Conservation (phyloP, 2,797 vertebrate genomes). For the Sebastes aleutianus region DNA sequence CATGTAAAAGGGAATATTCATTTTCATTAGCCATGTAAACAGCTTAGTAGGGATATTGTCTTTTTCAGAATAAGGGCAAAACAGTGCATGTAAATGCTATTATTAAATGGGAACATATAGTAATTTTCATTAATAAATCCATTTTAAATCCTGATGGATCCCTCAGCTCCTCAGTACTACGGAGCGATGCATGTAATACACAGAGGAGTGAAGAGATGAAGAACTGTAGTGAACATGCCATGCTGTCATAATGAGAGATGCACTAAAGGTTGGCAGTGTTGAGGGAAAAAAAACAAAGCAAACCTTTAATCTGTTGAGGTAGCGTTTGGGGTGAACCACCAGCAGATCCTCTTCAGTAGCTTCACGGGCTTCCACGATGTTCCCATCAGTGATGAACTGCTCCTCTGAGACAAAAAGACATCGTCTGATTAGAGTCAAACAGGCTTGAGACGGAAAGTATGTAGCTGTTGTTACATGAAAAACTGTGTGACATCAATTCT, state of each 20-base stretch:
- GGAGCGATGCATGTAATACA: neutral
- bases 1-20: too few relatives aligned
- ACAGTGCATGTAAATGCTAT: neutral
- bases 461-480: neutral
- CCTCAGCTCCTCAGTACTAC: neutral
- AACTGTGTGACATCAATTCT: neutral
- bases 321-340: slow-evolving; percentile 91
- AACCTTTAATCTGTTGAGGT: slow-evolving; percentile 95
- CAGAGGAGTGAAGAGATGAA: neutral
- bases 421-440: neutral
- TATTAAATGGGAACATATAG: neutral
- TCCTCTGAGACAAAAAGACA: slow-evolving; percentile 85
- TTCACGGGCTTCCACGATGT: slow-evolving; percentile 89
- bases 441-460: neutral
- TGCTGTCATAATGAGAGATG: neutral
- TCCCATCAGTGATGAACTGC: slow-evolving; percentile 88
- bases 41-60: too few relatives aligned
- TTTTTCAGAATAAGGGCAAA: too few relatives aligned
- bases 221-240: neutral
- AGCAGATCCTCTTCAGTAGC: slow-evolving; percentile 93
- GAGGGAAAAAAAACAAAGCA: neutral
- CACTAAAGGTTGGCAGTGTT: neutral
- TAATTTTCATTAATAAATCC: neutral
- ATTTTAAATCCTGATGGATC: neutral
- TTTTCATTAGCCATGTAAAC: too few relatives aligned